Conservation (phyloP, 2,888 invertebrate species). For the Terebella lapidaria region DNA sequence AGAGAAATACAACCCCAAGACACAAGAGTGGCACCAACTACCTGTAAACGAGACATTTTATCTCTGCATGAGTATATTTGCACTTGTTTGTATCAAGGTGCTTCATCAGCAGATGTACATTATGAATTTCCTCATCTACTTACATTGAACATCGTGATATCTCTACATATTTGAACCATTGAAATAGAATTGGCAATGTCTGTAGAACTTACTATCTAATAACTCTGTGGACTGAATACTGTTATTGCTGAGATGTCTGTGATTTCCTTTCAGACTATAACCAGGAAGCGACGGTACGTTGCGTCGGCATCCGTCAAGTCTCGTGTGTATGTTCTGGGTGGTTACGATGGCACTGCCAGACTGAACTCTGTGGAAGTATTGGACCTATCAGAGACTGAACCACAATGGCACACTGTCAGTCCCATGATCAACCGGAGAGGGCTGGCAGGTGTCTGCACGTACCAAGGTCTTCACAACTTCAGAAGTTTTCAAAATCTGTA, state of each 20-base stretch:
- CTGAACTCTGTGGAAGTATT: constrained; percentile 46
- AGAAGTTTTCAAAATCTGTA: too few species aligned
- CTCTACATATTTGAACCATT: too few species aligned
- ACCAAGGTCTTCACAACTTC: too few species aligned
- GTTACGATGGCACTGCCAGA: constrained; percentile 47
- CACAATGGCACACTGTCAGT: constrained; percentile 42
- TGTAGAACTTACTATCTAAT: too few species aligned
- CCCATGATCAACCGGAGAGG: constrained; percentile 48
- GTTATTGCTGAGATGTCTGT: too few species aligned
- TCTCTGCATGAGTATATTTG: neutral
- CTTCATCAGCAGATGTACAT: too few species aligned
- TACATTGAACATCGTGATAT: too few species aligned
- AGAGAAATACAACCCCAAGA: constrained; percentile 47
- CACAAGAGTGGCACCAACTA: constrained; percentile 38
- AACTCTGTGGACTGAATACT: too few species aligned
- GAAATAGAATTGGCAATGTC: too few species aligned
- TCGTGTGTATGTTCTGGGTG: constrained; percentile 48
- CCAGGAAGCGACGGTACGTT: constrained; percentile 45
- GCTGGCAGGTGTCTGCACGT: constrained; percentile 47
- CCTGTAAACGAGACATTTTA: constrained; percentile 31
- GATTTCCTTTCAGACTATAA: too few species aligned
- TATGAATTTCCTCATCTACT: too few species aligned
- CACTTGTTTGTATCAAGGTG: too few species aligned
- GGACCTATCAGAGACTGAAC: constrained; percentile 39
- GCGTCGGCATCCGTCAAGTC: constrained; percentile 45